These are phyloP conservation scores for Siniperca scherzeri DNA, from an alignment of 2,797 vertebrate species.

Conservation along the genomic window DNA sequence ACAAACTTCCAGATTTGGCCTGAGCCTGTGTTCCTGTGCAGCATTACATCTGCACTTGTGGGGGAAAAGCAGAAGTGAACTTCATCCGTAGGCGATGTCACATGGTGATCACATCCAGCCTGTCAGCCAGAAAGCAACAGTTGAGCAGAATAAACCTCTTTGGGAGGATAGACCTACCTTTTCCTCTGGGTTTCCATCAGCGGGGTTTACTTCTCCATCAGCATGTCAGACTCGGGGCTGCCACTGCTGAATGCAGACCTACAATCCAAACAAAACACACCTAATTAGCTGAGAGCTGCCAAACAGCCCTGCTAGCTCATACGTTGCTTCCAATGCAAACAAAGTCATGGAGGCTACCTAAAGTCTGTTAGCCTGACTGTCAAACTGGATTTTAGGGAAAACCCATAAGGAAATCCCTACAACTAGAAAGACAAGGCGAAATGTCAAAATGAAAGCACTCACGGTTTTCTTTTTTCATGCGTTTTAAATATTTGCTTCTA, in stretches of 20 bases:
- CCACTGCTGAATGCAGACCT: constrained; percentile 1
- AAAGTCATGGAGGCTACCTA: not conserved
- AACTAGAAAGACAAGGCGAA: not conserved
- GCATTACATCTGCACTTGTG: constrained; percentile 43
- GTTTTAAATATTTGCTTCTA: not conserved
- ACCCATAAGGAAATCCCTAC: not conserved
- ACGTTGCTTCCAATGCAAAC: not conserved
- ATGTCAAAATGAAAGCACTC: constrained; percentile 4
- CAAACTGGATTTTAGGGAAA: not conserved
- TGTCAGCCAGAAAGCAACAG: not conserved
- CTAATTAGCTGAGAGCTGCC: no score
- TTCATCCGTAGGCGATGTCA: constrained; percentile 57
- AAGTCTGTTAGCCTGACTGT: not conserved
- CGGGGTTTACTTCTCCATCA: constrained; percentile 50
- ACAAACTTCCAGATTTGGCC: not conserved
- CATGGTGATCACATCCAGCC: constrained; percentile 66
- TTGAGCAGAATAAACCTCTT: constrained; percentile 28
- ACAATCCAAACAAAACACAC: constrained; percentile 2
- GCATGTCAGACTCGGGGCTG: constrained; percentile 8
- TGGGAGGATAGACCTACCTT: constrained; percentile 58
- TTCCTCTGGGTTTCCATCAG: constrained; percentile 76
- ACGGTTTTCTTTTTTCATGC: not conserved
- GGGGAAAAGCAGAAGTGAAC: constrained; percentile 60
- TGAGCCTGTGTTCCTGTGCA: not conserved
- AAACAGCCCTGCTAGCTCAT: not conserved